Base-by-base conservation (phyloP, 2,113 vertebrate genomes). In the Ceuthmochares aereus region DNA sequence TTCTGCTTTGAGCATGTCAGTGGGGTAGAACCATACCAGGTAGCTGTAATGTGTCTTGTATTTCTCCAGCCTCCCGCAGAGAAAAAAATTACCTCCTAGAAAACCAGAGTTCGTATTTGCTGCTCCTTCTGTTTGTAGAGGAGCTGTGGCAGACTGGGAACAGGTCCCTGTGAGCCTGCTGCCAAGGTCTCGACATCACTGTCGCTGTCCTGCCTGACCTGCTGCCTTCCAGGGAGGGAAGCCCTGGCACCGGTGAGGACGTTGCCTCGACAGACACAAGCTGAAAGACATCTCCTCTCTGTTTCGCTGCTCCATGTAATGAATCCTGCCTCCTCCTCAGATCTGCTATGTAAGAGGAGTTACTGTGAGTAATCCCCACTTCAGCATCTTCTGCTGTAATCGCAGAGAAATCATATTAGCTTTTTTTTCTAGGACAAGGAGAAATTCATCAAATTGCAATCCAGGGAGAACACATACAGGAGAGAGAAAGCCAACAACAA, bases 321-420 rank as follows among this genome's bases (percentile, higher is more conserved):
- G 93, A 97, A 96, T 96, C 96, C 93, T 97, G 86, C 95, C 97
- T 96, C 97, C 97, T 92, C 93, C 97, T 96, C 97, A 91, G 95
- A 55, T 67, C 60, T 75, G 90, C 91, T 86, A 94, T 67, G 43
- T 86, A 93, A 73, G 87, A 91, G 94, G 80, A 96, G 96, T 95
- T 89, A 89, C 63, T 70, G 84, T 95, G 94, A 95, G 91, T 91
- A 96, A 89, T 84, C 87, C 89, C 80, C 78, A 52, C 89, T 94
- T 74, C 29, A 54, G 75, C 69, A 32, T 94, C 94, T 95, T 84
- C 49, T 63, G 80, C 93, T 94, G 89, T 79, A 91, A 82, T 92
- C 25, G 20, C 76, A 77, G 32, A 90, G 79, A 89, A 94, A 66
- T 89, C 89, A 88, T 95, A 94, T 79, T 91, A 67, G 70, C 51